Evolutionary conservation across 1,140 invertebrate genomes (phyloP).

Genomic region (Sycobia sp.): DNA sequence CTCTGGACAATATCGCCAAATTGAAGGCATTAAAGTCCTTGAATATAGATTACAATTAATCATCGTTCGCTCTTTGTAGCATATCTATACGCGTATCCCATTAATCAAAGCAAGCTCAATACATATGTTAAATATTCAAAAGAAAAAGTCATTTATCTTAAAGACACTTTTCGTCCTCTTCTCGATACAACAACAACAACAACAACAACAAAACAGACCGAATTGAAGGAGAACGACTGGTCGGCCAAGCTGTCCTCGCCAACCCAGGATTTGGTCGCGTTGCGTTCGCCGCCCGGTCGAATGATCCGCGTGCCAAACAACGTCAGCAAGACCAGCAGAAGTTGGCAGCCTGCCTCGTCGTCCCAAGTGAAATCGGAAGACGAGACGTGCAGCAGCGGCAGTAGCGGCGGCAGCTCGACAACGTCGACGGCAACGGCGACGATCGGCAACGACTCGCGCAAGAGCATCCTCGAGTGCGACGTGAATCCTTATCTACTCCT

Average conservation of each 20-base stretch:
- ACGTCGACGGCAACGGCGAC: neutral
- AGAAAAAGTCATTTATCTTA: too few species aligned
- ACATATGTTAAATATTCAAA: too few species aligned
- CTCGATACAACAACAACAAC: too few species aligned
- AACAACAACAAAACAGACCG: neutral
- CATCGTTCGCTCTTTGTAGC: too few species aligned
- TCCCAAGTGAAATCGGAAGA: neutral
- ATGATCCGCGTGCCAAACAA: constrained; percentile 11
- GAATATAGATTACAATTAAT: too few species aligned
- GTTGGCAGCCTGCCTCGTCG: neutral
- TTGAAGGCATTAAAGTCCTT: too few species aligned
- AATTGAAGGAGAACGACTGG: constrained; percentile 14
- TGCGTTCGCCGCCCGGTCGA: constrained; percentile 9
- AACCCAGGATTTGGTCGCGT: neutral
- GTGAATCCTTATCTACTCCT: constrained; percentile 85
- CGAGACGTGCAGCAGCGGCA: too few species aligned
- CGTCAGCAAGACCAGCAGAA: neutral
- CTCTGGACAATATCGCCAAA: too few species aligned
- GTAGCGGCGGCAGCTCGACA: constrained; percentile 2
- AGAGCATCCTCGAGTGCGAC: constrained; percentile 82
- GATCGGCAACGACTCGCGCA: constrained; percentile 50
- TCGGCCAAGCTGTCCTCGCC: neutral
- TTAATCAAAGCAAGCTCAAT: too few species aligned
- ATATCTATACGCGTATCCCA: too few species aligned
- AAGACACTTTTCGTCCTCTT: too few species aligned